Percentiles rank a stretch among this genome's conserved stretches.
These are phyloP conservation scores for Stigmatopora nigra DNA, from an alignment of 2,113 vertebrate species.

Conservation along the genomic window DNA sequence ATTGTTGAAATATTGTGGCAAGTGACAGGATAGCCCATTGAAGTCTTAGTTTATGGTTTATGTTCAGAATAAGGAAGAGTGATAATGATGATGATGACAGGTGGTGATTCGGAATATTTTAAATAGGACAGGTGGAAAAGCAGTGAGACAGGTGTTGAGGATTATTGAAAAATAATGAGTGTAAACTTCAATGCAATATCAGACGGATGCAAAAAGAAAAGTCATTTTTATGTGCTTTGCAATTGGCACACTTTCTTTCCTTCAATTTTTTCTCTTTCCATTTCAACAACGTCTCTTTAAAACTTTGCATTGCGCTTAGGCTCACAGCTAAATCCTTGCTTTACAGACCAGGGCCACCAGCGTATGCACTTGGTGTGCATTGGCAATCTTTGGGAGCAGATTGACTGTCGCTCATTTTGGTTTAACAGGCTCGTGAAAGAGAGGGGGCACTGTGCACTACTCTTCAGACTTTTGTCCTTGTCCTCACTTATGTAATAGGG, in stretches of 20 bases:
- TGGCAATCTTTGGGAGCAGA: slow-evolving; percentile 16
- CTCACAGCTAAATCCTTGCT: slow-evolving; percentile 31
- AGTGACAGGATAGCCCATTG: neutral
- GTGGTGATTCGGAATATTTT: slow-evolving; percentile 5
- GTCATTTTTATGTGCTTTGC: slow-evolving; percentile 17
- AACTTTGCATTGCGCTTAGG: slow-evolving; percentile 34
- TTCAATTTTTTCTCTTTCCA: slow-evolving; percentile 14
- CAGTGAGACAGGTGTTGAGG: slow-evolving; percentile 13
- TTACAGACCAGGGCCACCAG: slow-evolving; percentile 28
- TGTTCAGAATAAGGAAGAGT: slow-evolving; percentile 15
- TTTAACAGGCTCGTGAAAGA: slow-evolving; percentile 4
- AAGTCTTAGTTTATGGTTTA: slow-evolving; percentile 19
- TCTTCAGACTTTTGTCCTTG: slow-evolving; percentile 37
- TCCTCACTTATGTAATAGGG: slow-evolving; percentile 26
- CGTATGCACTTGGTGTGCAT: slow-evolving; percentile 13
- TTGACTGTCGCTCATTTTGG: slow-evolving; percentile 21
- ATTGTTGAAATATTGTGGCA: neutral
- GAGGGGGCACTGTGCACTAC: slow-evolving; percentile 2
- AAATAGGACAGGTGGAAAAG: slow-evolving; percentile 18
- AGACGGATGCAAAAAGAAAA: slow-evolving; percentile 17
- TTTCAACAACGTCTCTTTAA: slow-evolving; percentile 22
- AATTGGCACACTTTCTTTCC: slow-evolving; percentile 17
- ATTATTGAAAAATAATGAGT: slow-evolving; percentile 16
- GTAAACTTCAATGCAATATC: slow-evolving; percentile 26
- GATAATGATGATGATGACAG: slow-evolving; percentile 2